Base-by-base conservation (phyloP, 2,888 invertebrate genomes). In the Mesorhabditis spiculigera region DNA sequence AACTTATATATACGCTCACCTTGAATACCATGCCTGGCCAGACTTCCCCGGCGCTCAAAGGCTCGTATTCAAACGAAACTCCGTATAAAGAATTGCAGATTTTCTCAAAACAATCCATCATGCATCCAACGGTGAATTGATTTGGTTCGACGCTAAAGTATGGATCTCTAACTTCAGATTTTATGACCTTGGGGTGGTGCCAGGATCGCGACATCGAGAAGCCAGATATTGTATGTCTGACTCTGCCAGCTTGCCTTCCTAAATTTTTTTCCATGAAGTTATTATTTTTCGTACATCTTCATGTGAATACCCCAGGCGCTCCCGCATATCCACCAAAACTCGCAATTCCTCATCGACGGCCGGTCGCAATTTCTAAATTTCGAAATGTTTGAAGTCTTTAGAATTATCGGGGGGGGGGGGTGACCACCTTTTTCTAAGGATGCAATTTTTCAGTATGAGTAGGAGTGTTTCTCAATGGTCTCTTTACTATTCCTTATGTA, bases 1-100 rank as follows among this genome's bases (percentile, higher is more conserved):
- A 42, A 61, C 69, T 67, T 41, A 64, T 65, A 62, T 78, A 72
- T 92, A n/a, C 8, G n/a, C 58, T 92, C 72, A 98, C 87, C 88
- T 97, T 98, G 84, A 94, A 92, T 45, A 98, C 91, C 86, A 94
- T 93, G 4, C 90, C 89, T 1, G 91, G 89, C 95, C 95, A 96
- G 0, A 91, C 90, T 87, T 98, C 97, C 0, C 91, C 93, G 41
- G 90, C 90, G 74, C 64, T 45, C 4, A 81, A 78, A 43, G 65
- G 43, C 16, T 43, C 58, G n/a, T 72, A 45, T 58, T 75, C 68
- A 66, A 80, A 82, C 10, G 63, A 63, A 41, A 82, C 67, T 44
- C 78, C 81, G 67, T 80, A 80, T 16, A 80, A 66, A 4, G 71
- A 63, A 45, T 65, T 63, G 43, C 10, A 13, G 58, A 50, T 50